Conservation (phyloP, 1,140 invertebrate genomes). For the Diuraphis noxia region DNA sequence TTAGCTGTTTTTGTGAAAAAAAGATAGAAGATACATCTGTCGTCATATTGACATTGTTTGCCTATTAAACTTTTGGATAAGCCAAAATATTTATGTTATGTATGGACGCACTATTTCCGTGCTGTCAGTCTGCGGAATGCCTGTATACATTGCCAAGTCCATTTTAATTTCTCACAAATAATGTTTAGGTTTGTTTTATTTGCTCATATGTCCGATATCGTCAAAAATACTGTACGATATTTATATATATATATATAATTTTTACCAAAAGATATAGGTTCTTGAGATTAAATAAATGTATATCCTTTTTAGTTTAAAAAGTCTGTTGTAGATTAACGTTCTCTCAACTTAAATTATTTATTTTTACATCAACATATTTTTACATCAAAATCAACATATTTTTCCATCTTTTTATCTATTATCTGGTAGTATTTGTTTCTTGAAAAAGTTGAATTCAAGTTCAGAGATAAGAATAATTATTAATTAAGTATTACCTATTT, state of each 20-base stretch:
- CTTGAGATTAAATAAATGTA: not conserved
- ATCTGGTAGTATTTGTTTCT: not conserved
- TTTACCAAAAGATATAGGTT: not conserved
- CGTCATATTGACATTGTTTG: conserved; percentile 27
- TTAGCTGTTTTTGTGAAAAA: not conserved
- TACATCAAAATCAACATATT: not conserved
- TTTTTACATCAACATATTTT: too few species aligned
- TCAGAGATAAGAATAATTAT: not conserved
- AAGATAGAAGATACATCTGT: conserved; percentile 10
- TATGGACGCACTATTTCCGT: conserved; percentile 37
- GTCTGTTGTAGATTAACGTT: not conserved
- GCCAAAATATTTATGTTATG: conserved; percentile 43
- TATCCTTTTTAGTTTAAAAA: not conserved
- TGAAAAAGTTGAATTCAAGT: not conserved
- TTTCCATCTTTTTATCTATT: not conserved
- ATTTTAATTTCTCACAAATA: conserved; percentile 29
- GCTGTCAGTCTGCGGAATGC: conserved; percentile 26
- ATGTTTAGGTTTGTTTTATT: conserved; percentile 21
- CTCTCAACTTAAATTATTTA: not conserved
- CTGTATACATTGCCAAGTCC: conserved; percentile 18
- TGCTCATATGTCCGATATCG: not conserved
- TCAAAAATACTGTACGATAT: not conserved
- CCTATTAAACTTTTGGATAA: conserved; percentile 30
- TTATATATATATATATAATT: not conserved
- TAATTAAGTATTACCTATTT: not conserved